A percentile compares a stretch with the other conserved stretches of the same genome.
These are phyloP conservation scores for Amphiprion ocellaris DNA, from an alignment of 2,113 vertebrate genomes.

Conservation along the genomic window DNA sequence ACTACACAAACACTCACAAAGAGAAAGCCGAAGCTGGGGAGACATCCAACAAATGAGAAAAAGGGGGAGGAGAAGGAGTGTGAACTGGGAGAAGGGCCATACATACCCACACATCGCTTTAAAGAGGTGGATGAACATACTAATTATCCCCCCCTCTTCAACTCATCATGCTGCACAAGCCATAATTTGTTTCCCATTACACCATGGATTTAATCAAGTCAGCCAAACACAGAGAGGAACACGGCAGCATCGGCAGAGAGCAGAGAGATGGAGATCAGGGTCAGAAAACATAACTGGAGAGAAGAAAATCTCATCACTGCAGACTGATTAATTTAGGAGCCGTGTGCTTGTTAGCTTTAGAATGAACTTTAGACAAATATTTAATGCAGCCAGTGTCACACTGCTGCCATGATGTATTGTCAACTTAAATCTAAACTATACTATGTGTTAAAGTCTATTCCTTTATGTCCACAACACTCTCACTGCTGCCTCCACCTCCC, in stretches of 20 bases:
- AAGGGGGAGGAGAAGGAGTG: conserved; percentile 13
- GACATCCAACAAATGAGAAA: conserved; percentile 41
- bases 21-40: not conserved
- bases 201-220: conserved; percentile 73
- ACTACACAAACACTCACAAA: not conserved
- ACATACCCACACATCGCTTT: conserved; percentile 33
- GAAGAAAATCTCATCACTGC: conserved; percentile 10
- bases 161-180: conserved; percentile 70
- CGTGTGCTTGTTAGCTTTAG: conserved; percentile 4
- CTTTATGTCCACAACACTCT: not conserved
- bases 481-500: conserved; percentile 2
- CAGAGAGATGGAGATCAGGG: conserved; percentile 10
- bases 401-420: not conserved
- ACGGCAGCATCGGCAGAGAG: not conserved
- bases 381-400: not conserved
- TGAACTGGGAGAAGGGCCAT: conserved; percentile 28
- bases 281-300: conserved; percentile 18
- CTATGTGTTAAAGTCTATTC: not conserved
- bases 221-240: conserved; percentile 43
- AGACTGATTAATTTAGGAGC: conserved; percentile 12
- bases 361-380: not conserved
- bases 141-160: conserved; percentile 66
- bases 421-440: not conserved
- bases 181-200: conserved; percentile 78
- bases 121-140: conserved; percentile 65